A percentile compares a stretch with the other conserved stretches of the same genome.
Conservation (phyloP, 37 sponge, comb jelly and placozoan genomes). For the Haliclona indistincta region DNA sequence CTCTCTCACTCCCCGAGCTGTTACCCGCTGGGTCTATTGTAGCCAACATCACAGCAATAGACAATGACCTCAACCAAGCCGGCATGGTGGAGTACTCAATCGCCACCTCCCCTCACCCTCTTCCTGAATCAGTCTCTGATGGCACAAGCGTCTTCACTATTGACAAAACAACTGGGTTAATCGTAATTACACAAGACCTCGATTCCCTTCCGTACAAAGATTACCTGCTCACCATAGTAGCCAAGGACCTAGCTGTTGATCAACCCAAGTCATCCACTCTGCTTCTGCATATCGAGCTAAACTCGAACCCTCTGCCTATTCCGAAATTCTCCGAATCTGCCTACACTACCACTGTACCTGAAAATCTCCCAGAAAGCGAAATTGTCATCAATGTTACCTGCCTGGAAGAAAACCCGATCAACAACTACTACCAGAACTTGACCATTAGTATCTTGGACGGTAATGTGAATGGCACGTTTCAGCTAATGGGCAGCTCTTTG, state of each 20-base stretch:
- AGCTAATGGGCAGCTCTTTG: background rate
- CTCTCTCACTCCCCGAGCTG: background rate
- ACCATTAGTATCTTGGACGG: background rate
- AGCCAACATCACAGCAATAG: constrained; percentile 26
- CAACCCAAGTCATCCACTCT: constrained; percentile 5
- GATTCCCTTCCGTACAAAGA: background rate
- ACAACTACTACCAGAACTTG: background rate
- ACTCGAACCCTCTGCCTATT: constrained; percentile 2
- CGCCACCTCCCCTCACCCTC: background rate
- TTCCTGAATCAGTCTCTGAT: constrained; percentile 10
- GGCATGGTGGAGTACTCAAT: constrained; percentile 28
- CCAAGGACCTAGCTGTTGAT: constrained; percentile 22
- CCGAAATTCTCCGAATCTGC: background rate
- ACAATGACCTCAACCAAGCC: constrained; percentile 28
- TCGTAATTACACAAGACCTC: background rate
- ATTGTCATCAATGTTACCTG: constrained; percentile 26
- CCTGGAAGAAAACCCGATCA: background rate
- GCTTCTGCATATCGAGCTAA: background rate
- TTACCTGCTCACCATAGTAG: constrained; percentile 31
- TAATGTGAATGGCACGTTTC: background rate
- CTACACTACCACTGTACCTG: background rate
- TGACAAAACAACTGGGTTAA: constrained; percentile 1
- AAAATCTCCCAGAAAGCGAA: constrained; percentile 14
- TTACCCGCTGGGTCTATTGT: background rate
- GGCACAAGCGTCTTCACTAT: constrained; percentile 28